Conservation (phyloP, 2,888 invertebrate genomes). For the Drosophila niveifrons region DNA sequence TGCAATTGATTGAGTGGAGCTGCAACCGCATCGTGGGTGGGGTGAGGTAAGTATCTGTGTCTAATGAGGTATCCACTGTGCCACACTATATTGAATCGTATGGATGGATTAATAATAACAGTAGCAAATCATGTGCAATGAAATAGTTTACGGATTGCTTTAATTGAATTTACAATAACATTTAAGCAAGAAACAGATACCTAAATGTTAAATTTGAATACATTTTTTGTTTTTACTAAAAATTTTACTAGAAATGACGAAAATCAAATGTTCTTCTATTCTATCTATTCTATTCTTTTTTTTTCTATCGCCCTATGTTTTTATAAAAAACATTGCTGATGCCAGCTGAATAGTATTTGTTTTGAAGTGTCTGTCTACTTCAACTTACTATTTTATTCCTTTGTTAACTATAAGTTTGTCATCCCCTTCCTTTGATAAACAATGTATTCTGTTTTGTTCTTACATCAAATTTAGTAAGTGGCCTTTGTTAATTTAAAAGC, state of each 20-base stretch:
- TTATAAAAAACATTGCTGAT: no score
- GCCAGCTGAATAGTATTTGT: no score
- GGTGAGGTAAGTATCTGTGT: constrained; percentile 19
- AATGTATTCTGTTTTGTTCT: not conserved
- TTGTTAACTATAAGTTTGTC: not conserved
- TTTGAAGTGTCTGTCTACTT: no score
- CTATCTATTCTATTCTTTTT: no score
- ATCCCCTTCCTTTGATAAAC: not conserved
- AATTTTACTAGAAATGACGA: no score
- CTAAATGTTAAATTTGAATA: no score
- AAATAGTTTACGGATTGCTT: not conserved
- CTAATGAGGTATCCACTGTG: constrained; percentile 37
- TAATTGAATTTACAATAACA: not conserved
- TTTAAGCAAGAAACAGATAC: not conserved
- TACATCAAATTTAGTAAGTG: not conserved
- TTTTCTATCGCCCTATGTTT: no score
- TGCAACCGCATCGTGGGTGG: constrained; percentile 20
- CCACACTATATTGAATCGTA: constrained; percentile 18
- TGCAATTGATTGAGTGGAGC: constrained; percentile 39
- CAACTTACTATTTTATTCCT: not conserved
- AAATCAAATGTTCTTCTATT: no score
- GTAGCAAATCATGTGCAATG: constrained; percentile 3
- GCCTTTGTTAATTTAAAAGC: no score
- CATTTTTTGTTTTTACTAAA: no score
- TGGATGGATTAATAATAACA: constrained; percentile 9